Conservation (phyloP, 2,888 invertebrate genomes). For the Fabriciana adippe region DNA sequence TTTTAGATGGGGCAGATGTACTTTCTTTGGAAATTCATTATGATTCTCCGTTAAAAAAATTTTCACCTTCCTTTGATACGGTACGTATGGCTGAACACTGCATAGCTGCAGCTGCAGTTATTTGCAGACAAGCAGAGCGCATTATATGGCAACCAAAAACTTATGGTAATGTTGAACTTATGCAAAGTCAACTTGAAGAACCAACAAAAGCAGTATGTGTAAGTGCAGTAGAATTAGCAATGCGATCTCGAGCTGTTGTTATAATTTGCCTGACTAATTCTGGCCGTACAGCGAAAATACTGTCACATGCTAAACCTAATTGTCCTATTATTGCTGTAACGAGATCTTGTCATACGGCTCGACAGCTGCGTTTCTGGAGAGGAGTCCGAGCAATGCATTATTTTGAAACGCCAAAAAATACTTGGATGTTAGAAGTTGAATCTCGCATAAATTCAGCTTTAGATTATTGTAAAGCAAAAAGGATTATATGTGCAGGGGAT, state of each 20-base stretch:
- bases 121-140: slow-evolving; percentile 93
- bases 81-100: slow-evolving; percentile 84
- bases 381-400: slow-evolving; percentile 80
- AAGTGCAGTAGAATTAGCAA: slow-evolving; percentile 68
- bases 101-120: slow-evolving; percentile 86
- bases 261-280: slow-evolving; percentile 90
- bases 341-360: slow-evolving; percentile 84
- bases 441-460: slow-evolving; percentile 65
- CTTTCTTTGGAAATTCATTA: slow-evolving; percentile 87
- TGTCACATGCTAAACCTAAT: slow-evolving; percentile 86
- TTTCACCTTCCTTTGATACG: slow-evolving; percentile 58
- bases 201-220: slow-evolving; percentile 79
- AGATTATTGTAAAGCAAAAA: slow-evolving; percentile 74
- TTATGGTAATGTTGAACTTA: slow-evolving; percentile 86
- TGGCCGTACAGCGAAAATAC: slow-evolving; percentile 86
- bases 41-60: slow-evolving; percentile 68
- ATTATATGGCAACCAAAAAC: slow-evolving; percentile 90
- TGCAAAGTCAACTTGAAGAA: slow-evolving; percentile 81
- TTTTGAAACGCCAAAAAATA: slow-evolving; percentile 60
- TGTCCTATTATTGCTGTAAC: slow-evolving; percentile 90
- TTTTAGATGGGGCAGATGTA: slow-evolving; percentile 95
- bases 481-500: slow-evolving; percentile 67
- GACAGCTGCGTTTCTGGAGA: slow-evolving; percentile 82
- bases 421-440: slow-evolving; percentile 67
- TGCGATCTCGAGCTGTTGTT: slow-evolving; percentile 62